phyloP scores from a whole-genome alignment of 64 coral and sea anemone genomes.

The Astreopora myriophthalma region DNA sequence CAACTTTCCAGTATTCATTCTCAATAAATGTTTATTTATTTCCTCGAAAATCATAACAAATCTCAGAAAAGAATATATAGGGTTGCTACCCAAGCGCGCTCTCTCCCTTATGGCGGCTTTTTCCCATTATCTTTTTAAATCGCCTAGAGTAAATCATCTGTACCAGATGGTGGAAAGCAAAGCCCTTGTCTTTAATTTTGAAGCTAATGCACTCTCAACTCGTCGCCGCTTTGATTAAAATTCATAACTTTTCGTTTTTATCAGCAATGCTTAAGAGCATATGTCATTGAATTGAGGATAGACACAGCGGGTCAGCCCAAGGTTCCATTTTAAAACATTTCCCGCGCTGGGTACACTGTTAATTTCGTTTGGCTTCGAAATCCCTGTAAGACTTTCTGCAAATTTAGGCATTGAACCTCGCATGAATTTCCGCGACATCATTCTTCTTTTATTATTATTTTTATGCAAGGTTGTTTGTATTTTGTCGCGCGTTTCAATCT shows the following conservation, averaged over 20 bases:
- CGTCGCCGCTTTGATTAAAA: constrained; percentile 32
- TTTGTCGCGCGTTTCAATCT: neutral
- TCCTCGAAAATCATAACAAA: constrained; percentile 9
- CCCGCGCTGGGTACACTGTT: constrained; percentile 1
- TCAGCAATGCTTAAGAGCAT: neutral
- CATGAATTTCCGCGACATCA: neutral
- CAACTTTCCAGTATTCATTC: neutral
- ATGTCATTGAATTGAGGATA: neutral
- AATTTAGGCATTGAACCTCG: neutral
- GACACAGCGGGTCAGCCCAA: neutral
- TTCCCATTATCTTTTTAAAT: neutral
- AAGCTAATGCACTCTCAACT: constrained; percentile 4
- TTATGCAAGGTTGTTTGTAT: constrained; percentile 20
- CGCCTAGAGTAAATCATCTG: neutral
- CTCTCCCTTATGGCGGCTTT: neutral
- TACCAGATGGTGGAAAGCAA: neutral
- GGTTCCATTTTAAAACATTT: constrained; percentile 26
- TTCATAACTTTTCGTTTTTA: constrained; percentile 29
- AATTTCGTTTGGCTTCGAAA: constrained; percentile 14
- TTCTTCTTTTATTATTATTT: neutral
- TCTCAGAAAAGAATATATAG: neutral
- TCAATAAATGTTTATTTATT: constrained; percentile 2
- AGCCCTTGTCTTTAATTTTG: constrained; percentile 16
- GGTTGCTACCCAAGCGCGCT: neutral
- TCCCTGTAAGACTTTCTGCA: neutral